Conservation (phyloP, 2,113 vertebrate genomes). For the Climacteris rufus region DNA sequence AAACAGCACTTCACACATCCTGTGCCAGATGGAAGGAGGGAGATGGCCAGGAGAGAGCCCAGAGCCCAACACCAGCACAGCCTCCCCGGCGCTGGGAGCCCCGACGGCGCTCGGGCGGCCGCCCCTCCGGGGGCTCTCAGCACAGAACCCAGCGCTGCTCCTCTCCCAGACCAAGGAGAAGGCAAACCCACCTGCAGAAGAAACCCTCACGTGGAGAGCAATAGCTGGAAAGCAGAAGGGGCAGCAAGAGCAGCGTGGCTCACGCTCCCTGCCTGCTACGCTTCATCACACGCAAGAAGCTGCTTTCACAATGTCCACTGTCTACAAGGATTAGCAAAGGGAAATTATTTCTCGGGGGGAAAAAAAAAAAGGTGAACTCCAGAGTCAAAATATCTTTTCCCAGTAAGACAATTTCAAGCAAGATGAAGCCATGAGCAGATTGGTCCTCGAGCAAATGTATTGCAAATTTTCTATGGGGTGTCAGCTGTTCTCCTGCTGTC, state of each 20-base stretch:
- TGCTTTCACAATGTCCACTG: background rate
- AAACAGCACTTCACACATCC: background rate
- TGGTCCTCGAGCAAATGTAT: background rate
- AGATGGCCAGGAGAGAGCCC: background rate
- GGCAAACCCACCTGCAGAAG: background rate
- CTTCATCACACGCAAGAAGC: background rate
- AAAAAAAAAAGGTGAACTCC: background rate
- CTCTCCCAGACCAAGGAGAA: background rate
- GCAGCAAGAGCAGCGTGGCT: background rate
- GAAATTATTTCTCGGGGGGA: background rate
- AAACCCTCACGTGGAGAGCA: background rate
- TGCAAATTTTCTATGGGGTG: background rate
- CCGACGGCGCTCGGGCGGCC: rapidly evolving
- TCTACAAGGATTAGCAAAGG: background rate
- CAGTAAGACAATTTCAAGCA: background rate
- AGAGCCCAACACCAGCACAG: rapidly evolving
- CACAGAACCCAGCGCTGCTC: rapidly evolving
- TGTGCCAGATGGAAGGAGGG: background rate
- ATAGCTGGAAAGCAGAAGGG: background rate
- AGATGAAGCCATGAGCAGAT: background rate
- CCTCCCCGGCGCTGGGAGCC: background rate
- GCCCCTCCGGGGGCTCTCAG: rapidly evolving
- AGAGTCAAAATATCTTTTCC: background rate
- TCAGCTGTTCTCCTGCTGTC: background rate
- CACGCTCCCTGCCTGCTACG: background rate